These are phyloP conservation scores for Calypte anna DNA, from an alignment of 2,113 vertebrate species.

Conservation along the genomic window DNA sequence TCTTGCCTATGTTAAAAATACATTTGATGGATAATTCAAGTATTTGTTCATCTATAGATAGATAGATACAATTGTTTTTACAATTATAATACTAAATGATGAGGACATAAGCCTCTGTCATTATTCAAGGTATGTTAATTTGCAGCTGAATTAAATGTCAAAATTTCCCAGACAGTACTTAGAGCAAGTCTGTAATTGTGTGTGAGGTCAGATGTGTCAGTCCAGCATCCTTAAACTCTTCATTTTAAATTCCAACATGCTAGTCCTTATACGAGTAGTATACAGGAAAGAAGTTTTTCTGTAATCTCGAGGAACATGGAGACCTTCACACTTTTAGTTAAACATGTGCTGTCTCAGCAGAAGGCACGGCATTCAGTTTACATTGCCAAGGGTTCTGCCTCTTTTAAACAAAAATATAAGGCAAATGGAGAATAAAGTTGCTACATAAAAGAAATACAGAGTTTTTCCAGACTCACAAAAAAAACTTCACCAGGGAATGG, in stretches of 20 bases:
- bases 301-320: background rate
- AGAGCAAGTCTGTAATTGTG: slow-evolving; percentile 35
- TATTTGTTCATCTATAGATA: background rate
- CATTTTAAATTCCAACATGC: background rate
- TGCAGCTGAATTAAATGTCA: slow-evolving; percentile 38
- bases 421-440: background rate
- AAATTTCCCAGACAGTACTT: slow-evolving; percentile 9
- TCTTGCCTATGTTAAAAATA: background rate
- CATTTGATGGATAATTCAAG: background rate
- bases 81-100: background rate
- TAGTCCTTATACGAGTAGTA: background rate
- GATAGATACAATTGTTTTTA: background rate
- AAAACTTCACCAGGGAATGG: background rate
- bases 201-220: background rate
- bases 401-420: background rate
- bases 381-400: background rate
- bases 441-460: background rate
- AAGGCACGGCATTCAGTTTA: background rate
- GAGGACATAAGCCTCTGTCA: background rate
- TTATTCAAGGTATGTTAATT: slow-evolving; percentile 42
- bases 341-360: background rate
- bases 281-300: background rate
- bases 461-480: background rate
- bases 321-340: background rate
- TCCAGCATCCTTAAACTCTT: background rate